Conservation (phyloP, 2,113 vertebrate genomes). For the Paralichthys olivaceus region DNA sequence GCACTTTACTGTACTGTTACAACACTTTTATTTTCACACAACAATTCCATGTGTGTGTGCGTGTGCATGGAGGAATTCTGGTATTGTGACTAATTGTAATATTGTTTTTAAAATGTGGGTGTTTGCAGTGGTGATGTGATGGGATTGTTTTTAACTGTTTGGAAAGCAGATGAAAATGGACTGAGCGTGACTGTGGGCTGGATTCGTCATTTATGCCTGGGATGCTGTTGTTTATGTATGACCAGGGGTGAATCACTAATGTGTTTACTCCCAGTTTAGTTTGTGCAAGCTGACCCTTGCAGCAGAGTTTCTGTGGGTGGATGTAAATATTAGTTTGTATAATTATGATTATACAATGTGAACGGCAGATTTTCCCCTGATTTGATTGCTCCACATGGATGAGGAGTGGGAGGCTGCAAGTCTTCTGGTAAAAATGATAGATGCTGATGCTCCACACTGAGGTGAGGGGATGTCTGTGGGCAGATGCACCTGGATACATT, state of each 20-base stretch:
- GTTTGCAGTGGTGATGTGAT: slow-evolving; percentile 37
- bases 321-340: slow-evolving; percentile 33
- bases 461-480: slow-evolving; percentile 28
- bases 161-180: slow-evolving; percentile 28
- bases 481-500: slow-evolving; percentile 15
- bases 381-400: slow-evolving; percentile 19
- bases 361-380: slow-evolving; percentile 43
- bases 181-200: slow-evolving; percentile 3
- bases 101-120: slow-evolving; percentile 59
- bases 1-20: too few species aligned
- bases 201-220: slow-evolving; percentile 24
- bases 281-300: slow-evolving; percentile 26
- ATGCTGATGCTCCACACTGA: not conserved
- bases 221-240: slow-evolving; percentile 1
- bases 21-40: too few species aligned
- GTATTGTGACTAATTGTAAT: slow-evolving; percentile 40
- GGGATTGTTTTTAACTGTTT: slow-evolving; percentile 38
- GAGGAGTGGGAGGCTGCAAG: slow-evolving; percentile 17
- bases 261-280: slow-evolving; percentile 47
- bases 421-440: not conserved
- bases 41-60: too few species aligned
- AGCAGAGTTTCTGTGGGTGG: not conserved
- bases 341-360: slow-evolving; percentile 3
- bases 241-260: slow-evolving; percentile 50
- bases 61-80: too few species aligned